Conservation (phyloP, 2,888 invertebrate species). For the Mythimna ferrago region DNA sequence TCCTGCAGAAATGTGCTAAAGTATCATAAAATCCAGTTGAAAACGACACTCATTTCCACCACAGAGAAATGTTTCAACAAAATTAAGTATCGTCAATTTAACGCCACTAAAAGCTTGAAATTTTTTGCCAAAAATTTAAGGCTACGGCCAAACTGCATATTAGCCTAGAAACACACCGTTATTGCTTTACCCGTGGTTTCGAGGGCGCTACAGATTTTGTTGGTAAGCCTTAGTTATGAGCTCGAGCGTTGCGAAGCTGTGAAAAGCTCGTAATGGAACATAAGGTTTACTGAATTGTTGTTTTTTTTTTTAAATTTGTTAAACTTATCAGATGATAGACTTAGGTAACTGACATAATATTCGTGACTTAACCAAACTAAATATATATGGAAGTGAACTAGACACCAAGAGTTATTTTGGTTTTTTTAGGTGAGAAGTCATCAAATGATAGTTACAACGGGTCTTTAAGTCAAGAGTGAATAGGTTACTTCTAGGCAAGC, state of each 20-base stretch:
- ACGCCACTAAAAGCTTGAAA: constrained; percentile 17
- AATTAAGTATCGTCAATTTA: not conserved
- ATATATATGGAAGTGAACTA: not conserved
- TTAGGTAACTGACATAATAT: not conserved
- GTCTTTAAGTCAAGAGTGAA: too few relatives aligned
- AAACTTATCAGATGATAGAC: constrained; percentile 13
- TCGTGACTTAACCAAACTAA: too few relatives aligned
- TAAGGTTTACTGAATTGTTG: constrained; percentile 15
- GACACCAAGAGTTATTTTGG: too few relatives aligned
- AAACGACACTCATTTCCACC: not conserved
- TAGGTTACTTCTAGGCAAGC: too few relatives aligned
- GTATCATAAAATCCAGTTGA: not conserved
- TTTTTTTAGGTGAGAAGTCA: too few relatives aligned
- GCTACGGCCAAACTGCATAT: constrained; percentile 2
- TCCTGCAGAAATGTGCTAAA: not conserved
- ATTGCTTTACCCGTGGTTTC: constrained; percentile 19
- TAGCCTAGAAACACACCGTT: constrained; percentile 1
- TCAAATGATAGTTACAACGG: too few relatives aligned
- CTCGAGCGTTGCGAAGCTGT: constrained; percentile 6
- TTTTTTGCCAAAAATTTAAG: not conserved
- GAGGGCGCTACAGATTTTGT: constrained; percentile 2
- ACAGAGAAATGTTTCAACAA: not conserved
- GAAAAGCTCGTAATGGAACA: constrained; percentile 3
- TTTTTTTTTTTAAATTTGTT: constrained; percentile 5
- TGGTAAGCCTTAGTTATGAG: constrained; percentile 36